phyloP scores from a whole-genome alignment of 2,113 vertebrate species.

The Pica pica region DNA sequence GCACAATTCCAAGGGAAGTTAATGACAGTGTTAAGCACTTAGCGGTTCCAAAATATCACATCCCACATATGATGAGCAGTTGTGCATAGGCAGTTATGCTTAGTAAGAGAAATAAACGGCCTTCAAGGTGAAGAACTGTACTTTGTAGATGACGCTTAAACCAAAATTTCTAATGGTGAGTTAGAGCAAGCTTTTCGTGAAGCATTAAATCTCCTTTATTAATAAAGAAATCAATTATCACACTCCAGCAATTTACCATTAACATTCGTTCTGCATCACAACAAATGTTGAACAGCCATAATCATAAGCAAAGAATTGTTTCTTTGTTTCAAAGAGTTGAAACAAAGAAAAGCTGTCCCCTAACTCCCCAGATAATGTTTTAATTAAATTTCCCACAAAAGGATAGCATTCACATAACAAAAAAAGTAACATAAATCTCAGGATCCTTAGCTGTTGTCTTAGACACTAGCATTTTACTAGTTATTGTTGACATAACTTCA shows the following conservation, averaged over 20 bases:
- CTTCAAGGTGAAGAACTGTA: constrained; percentile 32
- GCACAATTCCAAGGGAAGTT: not conserved
- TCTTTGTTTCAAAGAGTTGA: not conserved
- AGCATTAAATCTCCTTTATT: constrained; percentile 57
- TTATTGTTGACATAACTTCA: not conserved
- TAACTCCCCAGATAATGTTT: constrained; percentile 25
- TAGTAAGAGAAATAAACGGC: constrained; percentile 3
- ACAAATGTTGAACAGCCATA: constrained; percentile 36
- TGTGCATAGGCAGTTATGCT: constrained; percentile 9
- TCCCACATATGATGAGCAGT: not conserved
- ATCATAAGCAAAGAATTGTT: not conserved
- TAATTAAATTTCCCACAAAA: constrained; percentile 46
- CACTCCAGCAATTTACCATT: constrained; percentile 55
- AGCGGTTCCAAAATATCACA: not conserved
- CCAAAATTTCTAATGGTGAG: constrained; percentile 9
- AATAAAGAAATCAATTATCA: constrained; percentile 65
- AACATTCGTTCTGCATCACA: constrained; percentile 45
- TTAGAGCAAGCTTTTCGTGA: not conserved
- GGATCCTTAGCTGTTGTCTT: not conserved
- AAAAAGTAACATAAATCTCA: not conserved
- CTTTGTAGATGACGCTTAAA: not conserved
- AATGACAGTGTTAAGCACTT: not conserved
- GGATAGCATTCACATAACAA: not conserved
- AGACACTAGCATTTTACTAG: not conserved
- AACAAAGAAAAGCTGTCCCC: constrained; percentile 24